phyloP scores from a whole-genome alignment of 1,140 invertebrate species.

The Platorchestia sp. region DNA sequence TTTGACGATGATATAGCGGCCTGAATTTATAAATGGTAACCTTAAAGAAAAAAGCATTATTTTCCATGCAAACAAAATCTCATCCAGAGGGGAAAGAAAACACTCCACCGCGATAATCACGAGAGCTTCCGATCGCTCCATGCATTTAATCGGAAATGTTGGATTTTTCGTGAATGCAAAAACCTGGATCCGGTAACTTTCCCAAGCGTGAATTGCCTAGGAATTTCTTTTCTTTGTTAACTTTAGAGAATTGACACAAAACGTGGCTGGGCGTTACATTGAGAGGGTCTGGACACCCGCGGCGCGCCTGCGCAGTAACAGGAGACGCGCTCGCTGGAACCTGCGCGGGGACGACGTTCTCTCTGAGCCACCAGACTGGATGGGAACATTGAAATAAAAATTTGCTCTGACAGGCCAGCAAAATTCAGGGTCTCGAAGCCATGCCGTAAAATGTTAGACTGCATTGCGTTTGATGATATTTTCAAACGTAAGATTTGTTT shows the following conservation, averaged over 20 bases:
- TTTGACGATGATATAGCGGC: background rate
- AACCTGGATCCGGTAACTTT: slow-evolving; percentile 38
- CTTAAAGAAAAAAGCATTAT: background rate
- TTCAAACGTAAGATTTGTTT: background rate
- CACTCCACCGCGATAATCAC: background rate
- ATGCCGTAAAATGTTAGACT: background rate
- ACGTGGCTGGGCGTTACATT: slow-evolving; percentile 38
- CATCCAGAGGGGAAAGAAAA: background rate
- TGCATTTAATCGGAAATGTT: background rate
- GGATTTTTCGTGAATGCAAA: slow-evolving; percentile 40
- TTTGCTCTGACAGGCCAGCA: background rate
- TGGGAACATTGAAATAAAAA: background rate
- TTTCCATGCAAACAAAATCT: background rate
- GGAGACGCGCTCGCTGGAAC: background rate
- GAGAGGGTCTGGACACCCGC: background rate
- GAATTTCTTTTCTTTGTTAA: slow-evolving; percentile 48
- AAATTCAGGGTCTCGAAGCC: background rate
- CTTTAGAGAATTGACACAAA: slow-evolving; percentile 47
- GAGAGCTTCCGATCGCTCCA: background rate
- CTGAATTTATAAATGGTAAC: background rate
- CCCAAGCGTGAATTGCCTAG: background rate
- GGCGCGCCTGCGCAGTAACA: slow-evolving; percentile 18
- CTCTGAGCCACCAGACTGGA: background rate
- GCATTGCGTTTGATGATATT: background rate
- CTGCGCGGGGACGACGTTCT: background rate